Conservation (phyloP, 1,140 invertebrate species). For the Tetragnatha versicolor region DNA sequence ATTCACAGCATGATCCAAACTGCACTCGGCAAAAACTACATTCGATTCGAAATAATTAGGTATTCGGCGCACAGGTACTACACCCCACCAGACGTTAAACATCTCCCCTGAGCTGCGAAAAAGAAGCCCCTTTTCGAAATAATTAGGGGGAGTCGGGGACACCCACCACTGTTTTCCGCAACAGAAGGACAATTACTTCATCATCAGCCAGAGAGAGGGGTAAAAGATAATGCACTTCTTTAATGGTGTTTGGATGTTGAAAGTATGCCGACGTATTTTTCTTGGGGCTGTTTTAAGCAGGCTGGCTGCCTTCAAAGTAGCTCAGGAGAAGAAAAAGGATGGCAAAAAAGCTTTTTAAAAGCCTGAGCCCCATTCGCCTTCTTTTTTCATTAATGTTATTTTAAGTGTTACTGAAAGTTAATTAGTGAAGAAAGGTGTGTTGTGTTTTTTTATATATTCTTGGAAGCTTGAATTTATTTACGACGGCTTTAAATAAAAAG, state of each 20-base stretch:
- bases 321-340: background rate
- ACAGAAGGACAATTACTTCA: slow-evolving; percentile 8
- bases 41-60: too few relatives aligned
- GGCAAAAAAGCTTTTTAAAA: too few relatives aligned
- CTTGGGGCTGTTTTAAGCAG: background rate
- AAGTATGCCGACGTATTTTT: background rate
- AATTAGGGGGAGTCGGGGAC: background rate
- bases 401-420: slow-evolving; percentile 6
- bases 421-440: slow-evolving; percentile 1
- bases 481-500: too few relatives aligned
- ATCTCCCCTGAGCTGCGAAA: too few relatives aligned
- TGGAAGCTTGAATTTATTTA: too few relatives aligned
- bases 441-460: too few relatives aligned
- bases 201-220: background rate
- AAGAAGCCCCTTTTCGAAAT: too few relatives aligned
- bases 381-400: slow-evolving; percentile 10
- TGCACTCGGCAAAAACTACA: too few relatives aligned
- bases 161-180: slow-evolving; percentile 8
- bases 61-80: too few relatives aligned
- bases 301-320: slow-evolving; percentile 7
- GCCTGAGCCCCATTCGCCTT: background rate
- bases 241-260: slow-evolving; percentile 8
- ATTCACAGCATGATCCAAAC: too few relatives aligned
- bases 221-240: slow-evolving; percentile 12
- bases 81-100: too few relatives aligned